phyloP scores from a whole-genome alignment of 2,797 vertebrate genomes.

The Babyrousa celebensis region DNA sequence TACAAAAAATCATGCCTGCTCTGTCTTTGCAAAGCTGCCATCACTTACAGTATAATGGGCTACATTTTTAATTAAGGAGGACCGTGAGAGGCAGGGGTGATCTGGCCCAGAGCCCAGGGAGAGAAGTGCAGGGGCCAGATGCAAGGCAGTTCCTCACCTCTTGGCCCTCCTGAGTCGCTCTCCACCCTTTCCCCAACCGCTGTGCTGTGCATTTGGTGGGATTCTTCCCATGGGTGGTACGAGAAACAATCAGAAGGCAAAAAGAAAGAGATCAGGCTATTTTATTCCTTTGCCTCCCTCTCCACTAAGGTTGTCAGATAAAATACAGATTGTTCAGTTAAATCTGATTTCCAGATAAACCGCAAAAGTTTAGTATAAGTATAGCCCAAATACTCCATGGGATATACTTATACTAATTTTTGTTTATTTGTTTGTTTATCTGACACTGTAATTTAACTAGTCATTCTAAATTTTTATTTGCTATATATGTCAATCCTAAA shows the following conservation, averaged over 20 bases:
- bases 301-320: background rate
- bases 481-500: background rate
- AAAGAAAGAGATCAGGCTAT: background rate
- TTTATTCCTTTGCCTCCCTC: background rate
- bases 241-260: background rate
- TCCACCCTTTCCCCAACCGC: background rate
- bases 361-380: background rate
- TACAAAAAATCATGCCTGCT: background rate
- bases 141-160: accelerated
- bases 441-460: background rate
- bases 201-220: background rate
- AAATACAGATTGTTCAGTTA: background rate
- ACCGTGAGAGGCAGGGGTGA: accelerated
- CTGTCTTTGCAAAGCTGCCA: background rate
- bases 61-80: background rate
- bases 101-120: background rate
- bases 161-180: background rate
- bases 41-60: background rate
- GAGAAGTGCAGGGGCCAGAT: background rate
- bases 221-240: too few species aligned
- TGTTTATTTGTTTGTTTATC: background rate
- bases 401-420: background rate
- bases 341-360: background rate
- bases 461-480: background rate
- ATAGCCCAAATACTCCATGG: background rate